Conservation (phyloP, 2,797 vertebrate genomes). For the Graptemys geographica region DNA sequence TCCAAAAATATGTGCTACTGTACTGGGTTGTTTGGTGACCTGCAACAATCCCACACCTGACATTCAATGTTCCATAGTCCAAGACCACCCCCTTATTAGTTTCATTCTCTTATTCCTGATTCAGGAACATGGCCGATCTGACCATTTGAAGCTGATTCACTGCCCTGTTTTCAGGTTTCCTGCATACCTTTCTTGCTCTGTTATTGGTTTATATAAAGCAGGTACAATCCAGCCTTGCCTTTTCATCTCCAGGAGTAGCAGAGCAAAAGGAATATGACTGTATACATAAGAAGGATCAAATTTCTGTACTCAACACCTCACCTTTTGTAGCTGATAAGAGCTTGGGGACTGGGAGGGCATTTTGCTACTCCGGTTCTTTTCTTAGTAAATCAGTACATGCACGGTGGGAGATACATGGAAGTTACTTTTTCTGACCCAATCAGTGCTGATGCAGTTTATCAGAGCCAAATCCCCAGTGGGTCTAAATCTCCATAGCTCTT, state of each 20-base stretch:
- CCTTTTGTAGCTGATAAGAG: neutral
- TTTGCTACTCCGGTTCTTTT: neutral
- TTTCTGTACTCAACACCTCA: neutral
- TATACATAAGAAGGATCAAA: neutral
- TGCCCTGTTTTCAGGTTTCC: neutral
- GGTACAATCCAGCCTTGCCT: neutral
- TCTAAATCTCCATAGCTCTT: neutral
- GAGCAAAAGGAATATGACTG: neutral
- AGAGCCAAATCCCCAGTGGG: neutral
- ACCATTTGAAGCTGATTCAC: neutral
- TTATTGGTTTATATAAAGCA: conserved; percentile 23
- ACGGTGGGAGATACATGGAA: neutral
- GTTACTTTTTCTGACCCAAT: neutral
- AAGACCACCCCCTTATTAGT: neutral
- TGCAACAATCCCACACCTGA: neutral
- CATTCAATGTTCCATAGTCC: neutral
- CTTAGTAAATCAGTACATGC: neutral
- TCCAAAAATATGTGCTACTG: neutral
- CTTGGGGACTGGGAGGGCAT: neutral
- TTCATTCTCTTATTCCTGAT: neutral
- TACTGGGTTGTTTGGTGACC: neutral
- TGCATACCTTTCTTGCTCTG: conserved; percentile 21
- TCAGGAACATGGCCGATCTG: neutral
- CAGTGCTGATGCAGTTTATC: neutral
- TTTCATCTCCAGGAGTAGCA: neutral